These are phyloP conservation scores for Pseudoips prasinana DNA, from an alignment of 2,888 invertebrate species.

Conservation along the genomic window DNA sequence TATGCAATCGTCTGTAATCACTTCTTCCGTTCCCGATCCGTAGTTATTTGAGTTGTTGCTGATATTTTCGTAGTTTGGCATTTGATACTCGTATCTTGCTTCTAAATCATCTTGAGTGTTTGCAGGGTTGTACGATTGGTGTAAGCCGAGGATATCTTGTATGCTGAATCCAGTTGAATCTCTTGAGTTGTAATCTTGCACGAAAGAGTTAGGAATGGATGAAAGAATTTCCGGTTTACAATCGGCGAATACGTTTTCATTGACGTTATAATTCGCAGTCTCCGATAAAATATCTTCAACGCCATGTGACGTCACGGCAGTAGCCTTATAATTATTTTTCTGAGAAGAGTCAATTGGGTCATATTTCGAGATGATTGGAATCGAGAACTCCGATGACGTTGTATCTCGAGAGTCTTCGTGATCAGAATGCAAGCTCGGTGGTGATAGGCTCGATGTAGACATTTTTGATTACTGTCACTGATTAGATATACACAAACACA, in stretches of 20 bases:
- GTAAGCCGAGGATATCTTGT: slow-evolving; percentile 73
- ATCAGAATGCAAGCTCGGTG: slow-evolving; percentile 57
- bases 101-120: slow-evolving; percentile 51
- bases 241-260: slow-evolving; percentile 51
- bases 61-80: slow-evolving; percentile 64
- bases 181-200: slow-evolving; percentile 74
- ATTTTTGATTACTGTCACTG: slow-evolving; percentile 35
- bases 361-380: slow-evolving; percentile 37
- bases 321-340: slow-evolving; percentile 43
- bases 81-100: slow-evolving; percentile 63
- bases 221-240: slow-evolving; percentile 58
- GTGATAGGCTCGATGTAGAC: slow-evolving; percentile 57
- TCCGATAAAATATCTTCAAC: slow-evolving; percentile 71
- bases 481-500: slow-evolving; percentile 11
- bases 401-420: slow-evolving; percentile 57
- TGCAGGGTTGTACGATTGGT: slow-evolving; percentile 56
- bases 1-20: slow-evolving; percentile 48
- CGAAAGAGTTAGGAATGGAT: slow-evolving; percentile 55
- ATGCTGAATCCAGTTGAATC: slow-evolving; percentile 76
- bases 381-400: slow-evolving; percentile 51
- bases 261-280: slow-evolving; percentile 45
- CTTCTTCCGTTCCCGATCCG: slow-evolving; percentile 57
- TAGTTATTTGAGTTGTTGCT: slow-evolving; percentile 67
- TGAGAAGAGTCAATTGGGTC: slow-evolving; percentile 32
- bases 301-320: slow-evolving; percentile 59